A percentile compares a stretch with the other conserved stretches of the same genome.
Conservation (phyloP, 2,888 invertebrate genomes). For the Lutraria lutraria region DNA sequence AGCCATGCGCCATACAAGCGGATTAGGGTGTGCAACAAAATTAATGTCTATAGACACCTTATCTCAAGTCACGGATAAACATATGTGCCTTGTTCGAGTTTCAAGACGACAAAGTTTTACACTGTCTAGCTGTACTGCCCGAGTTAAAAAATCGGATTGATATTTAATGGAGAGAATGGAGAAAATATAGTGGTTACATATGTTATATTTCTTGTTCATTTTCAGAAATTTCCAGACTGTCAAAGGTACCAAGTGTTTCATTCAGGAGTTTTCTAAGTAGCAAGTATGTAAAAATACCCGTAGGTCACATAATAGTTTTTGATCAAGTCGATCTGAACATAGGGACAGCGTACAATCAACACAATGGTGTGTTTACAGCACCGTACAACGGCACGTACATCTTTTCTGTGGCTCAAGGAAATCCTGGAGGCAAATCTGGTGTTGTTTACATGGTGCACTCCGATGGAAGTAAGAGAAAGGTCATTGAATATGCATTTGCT, state of each 20-base stretch:
- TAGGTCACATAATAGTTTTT: constrained; percentile 1
- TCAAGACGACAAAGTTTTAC: too few species aligned
- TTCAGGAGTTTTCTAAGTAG: constrained; percentile 26
- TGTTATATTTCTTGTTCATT: background rate
- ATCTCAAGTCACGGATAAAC: too few species aligned
- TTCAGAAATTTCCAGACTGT: background rate
- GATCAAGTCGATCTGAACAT: constrained; percentile 26
- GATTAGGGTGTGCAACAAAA: too few species aligned
- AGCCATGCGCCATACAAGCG: too few species aligned
- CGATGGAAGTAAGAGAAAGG: constrained; percentile 15
- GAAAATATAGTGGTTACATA: too few species aligned
- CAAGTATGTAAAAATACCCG: background rate
- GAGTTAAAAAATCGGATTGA: too few species aligned
- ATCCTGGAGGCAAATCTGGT: constrained; percentile 23
- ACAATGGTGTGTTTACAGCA: constrained; percentile 28
- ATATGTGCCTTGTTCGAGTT: too few species aligned
- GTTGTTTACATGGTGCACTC: background rate
- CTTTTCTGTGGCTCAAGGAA: constrained; percentile 30
- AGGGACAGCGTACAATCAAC: constrained; percentile 26
- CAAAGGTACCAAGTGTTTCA: constrained; percentile 26
- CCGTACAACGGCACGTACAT: constrained; percentile 38
- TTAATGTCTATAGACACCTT: too few species aligned
- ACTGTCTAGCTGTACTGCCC: too few species aligned
- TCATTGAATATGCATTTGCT: constrained; percentile 33
- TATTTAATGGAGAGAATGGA: too few species aligned